Evolutionary conservation across 2,888 invertebrate species (phyloP), one percentile per base, ranked within the genome.

Genomic region (Tachina fera): DNA sequence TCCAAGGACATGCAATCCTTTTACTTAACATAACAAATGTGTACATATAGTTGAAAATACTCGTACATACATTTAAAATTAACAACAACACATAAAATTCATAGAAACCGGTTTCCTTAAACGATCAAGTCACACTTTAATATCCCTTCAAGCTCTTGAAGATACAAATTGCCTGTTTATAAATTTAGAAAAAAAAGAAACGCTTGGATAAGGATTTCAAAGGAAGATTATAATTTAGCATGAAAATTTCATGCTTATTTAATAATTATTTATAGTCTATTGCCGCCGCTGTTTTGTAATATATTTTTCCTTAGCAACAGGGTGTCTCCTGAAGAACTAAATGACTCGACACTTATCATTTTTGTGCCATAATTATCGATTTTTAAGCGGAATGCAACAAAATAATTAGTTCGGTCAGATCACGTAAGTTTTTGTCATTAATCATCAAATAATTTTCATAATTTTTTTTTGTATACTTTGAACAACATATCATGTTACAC

Each of bases 101-200:
- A 43, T 43, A 6, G 9, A 31, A 39, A 43, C 39, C 60, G 72
- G 22, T 70, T 58, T 51, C 70, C 22, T 71, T 39, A 67, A 70
- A 61, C 65, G 79, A 71, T 75, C 74, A 83, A 67, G 71, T 84
- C 83, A 78, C 74, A 61, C 68, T 71, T 79, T 71, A 65, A 60
- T 70, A 43, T 47, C 13, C 11, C 51, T 51, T 60, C 13, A 58
- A 5, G 16, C n/a, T 11, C 11, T 45, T 3, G 11, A 19, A 41
- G 39, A 63, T 11, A 63, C 1, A 13, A 56, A 47, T 31, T 11
- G 31, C 56, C 70, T 84, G 84, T 68, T 78, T 67, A 19, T 11
- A 45, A 77, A 83, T 68, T 51, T 19, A 60, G 22, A 70, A 53
- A 65, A 22, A 68, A 65, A 22, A 68, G 5, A 49, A 65, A 70